Conservation (phyloP, 2,888 invertebrate genomes). For the Phytoseiulus persimilis region DNA sequence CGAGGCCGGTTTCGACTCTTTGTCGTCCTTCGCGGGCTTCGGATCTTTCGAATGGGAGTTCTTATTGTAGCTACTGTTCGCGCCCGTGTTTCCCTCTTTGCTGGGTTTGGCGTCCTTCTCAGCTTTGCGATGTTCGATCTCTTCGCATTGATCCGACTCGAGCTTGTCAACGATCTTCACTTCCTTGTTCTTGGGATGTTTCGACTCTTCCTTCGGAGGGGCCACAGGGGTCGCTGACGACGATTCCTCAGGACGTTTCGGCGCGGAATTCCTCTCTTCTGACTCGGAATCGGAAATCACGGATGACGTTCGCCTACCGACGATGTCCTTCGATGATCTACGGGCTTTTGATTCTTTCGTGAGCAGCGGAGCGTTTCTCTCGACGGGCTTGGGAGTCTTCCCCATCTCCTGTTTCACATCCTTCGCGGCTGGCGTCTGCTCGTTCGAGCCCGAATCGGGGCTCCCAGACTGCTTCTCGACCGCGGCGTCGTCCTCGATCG, state of each 20-base stretch:
- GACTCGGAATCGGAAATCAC: not conserved
- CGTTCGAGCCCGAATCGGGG: not conserved
- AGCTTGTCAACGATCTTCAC: not conserved
- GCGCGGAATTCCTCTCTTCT: not conserved
- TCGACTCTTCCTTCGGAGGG: not conserved
- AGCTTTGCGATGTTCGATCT: not conserved
- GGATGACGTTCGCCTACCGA: not conserved
- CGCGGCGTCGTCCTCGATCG: not conserved
- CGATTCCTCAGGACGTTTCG: not conserved
- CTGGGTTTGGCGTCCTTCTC: constrained; percentile 9
- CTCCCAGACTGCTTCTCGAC: not conserved
- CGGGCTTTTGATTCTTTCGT: not conserved
- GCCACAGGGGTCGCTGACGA: not conserved
- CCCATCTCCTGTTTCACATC: not conserved
- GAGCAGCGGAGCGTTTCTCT: not conserved
- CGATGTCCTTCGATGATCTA: not conserved
- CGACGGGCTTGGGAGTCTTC: not conserved
- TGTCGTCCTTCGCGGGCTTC: not conserved
- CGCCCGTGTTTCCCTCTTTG: not conserved
- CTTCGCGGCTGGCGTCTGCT: not conserved
- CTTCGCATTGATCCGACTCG: not conserved
- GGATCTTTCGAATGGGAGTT: constrained; percentile 10
- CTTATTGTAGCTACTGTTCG: not conserved
- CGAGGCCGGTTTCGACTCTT: not conserved
- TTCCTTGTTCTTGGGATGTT: not conserved